Evolutionary conservation across 2,888 invertebrate genomes (phyloP).

Genomic region (Xanthia icteritia): DNA sequence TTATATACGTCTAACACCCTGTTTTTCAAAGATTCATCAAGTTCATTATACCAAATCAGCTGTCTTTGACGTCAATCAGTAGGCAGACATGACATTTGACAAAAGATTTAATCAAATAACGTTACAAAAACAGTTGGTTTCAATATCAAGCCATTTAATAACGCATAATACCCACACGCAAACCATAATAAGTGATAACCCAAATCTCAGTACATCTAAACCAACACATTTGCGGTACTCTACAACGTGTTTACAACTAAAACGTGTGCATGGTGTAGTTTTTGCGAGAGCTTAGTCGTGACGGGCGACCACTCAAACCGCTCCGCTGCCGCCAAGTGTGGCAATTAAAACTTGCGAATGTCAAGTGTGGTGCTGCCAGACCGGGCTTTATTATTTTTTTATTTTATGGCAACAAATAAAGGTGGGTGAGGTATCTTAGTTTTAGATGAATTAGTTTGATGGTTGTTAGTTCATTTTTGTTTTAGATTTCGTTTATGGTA

Average conservation of each 20-base stretch:
- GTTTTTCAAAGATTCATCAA: background rate
- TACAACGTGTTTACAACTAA: conserved; percentile 75
- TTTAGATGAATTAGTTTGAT: conserved; percentile 56
- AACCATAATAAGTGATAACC: conserved; percentile 47
- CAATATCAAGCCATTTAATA: background rate
- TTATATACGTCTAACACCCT: background rate
- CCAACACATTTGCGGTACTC: conserved; percentile 66
- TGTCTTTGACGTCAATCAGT: background rate
- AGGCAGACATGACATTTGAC: background rate
- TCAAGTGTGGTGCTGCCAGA: conserved; percentile 83
- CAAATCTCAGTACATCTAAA: conserved; percentile 61
- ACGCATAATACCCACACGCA: background rate
- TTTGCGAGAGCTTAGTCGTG: conserved; percentile 78
- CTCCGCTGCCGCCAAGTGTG: conserved; percentile 83
- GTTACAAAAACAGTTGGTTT: background rate
- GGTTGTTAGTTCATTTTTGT: conserved; percentile 6
- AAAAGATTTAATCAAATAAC: background rate
- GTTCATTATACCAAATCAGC: background rate
- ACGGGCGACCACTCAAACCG: conserved; percentile 81
- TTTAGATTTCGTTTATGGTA: background rate
- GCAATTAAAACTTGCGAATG: conserved; percentile 90
- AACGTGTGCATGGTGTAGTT: conserved; percentile 77
- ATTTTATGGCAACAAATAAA: conserved; percentile 80
- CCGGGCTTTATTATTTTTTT: conserved; percentile 83
- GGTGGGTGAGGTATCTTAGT: conserved; percentile 65